These are phyloP conservation scores for Scalopus aquaticus DNA, from an alignment of 2,113 vertebrate species.

Conservation along the genomic window DNA sequence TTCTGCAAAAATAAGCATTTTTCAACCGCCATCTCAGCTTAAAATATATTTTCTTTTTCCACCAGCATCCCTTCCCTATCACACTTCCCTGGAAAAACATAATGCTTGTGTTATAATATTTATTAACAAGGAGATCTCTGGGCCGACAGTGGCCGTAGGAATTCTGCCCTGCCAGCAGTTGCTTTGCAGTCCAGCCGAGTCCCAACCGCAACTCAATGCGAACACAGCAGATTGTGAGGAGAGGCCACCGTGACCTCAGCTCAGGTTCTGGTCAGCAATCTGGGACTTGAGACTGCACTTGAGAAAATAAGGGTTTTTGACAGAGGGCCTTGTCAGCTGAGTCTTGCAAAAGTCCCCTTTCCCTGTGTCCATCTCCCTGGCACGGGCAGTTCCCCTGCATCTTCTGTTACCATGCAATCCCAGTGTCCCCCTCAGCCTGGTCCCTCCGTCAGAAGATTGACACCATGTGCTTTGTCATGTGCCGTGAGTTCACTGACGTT, in stretches of 20 bases:
- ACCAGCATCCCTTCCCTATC: background rate
- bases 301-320: conserved; percentile 19
- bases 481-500: background rate
- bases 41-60: conserved; percentile 9
- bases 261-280: background rate
- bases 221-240: background rate
- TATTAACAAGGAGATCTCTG: conserved; percentile 24
- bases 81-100: background rate
- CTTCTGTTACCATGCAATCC: background rate
- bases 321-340: background rate
- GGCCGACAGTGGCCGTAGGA: background rate
- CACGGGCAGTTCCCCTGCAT: background rate
- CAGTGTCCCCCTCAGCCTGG: background rate
- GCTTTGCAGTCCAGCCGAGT: background rate
- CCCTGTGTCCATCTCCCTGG: background rate
- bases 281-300: background rate
- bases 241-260: background rate
- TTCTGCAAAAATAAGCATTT: conserved; percentile 27
- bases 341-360: conserved; percentile 1
- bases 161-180: background rate
- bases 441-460: background rate
- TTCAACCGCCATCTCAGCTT: background rate
- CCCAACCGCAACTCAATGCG: background rate
- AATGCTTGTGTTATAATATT: background rate
- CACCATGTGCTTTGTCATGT: background rate